Percentiles rank a stretch among this genome's conserved stretches.
phyloP scores from a whole-genome alignment of 2,113 vertebrate genomes.

The Montifringilla adamsi region DNA sequence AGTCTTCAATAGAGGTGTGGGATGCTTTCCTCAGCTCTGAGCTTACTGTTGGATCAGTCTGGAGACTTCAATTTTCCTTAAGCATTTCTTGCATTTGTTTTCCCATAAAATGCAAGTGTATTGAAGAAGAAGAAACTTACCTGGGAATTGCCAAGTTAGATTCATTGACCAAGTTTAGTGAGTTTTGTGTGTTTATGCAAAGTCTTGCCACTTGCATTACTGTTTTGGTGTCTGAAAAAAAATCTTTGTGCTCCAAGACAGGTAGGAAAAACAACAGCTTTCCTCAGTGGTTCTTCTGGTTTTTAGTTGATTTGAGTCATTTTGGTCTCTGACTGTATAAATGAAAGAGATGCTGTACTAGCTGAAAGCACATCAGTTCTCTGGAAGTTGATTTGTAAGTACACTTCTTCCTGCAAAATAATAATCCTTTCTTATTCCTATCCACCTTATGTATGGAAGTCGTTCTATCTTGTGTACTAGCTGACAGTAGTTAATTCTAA shows the following conservation, averaged over 20 bases:
- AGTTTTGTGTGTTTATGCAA: neutral
- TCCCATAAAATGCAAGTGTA: neutral
- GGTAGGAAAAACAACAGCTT: neutral
- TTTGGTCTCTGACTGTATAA: neutral
- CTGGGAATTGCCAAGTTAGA: neutral
- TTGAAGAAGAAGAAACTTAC: neutral
- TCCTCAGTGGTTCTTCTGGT: neutral
- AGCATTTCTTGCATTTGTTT: neutral
- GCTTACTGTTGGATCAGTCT: neutral
- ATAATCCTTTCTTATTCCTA: neutral
- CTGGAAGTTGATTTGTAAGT: neutral
- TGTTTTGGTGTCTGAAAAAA: neutral
- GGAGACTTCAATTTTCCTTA: neutral
- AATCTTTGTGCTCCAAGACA: neutral
- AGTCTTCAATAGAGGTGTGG: neutral
- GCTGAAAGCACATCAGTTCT: neutral
- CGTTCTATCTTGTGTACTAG: neutral
- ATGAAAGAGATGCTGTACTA: neutral
- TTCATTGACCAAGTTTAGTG: neutral
- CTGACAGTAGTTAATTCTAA: slow-evolving; percentile 27
- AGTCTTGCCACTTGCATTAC: neutral
- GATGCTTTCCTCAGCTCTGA: neutral
- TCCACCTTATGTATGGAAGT: neutral
- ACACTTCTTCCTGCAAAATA: neutral
- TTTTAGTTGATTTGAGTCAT: neutral